Evolutionary conservation across 2,888 invertebrate genomes (phyloP).

Genomic region (Acleris emargana): DNA sequence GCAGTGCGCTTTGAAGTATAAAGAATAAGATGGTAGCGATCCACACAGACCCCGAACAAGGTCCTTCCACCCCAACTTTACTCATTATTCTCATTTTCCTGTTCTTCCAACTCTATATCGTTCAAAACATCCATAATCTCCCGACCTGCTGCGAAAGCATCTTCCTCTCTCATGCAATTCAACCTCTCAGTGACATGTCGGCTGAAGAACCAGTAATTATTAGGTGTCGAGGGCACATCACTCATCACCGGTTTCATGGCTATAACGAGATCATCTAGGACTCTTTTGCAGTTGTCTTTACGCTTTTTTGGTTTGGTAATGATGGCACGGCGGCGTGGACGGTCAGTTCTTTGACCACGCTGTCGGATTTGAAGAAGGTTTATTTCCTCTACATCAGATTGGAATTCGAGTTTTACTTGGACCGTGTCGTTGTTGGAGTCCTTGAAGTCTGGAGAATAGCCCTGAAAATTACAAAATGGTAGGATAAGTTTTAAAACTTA

Average conservation of each 20-base stretch:
- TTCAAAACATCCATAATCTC: slow-evolving; percentile 60
- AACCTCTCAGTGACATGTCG: slow-evolving; percentile 68
- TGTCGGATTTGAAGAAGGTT: slow-evolving; percentile 56
- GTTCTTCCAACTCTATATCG: no score
- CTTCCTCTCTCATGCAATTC: slow-evolving; percentile 60
- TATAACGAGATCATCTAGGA: slow-evolving; percentile 62
- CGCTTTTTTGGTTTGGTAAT: slow-evolving; percentile 41
- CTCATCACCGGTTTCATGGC: slow-evolving; percentile 63
- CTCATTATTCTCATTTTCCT: no score
- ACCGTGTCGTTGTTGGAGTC: slow-evolving; percentile 36
- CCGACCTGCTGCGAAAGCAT: slow-evolving; percentile 60
- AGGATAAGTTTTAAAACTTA: no score
- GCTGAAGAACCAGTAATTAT: slow-evolving; percentile 68
- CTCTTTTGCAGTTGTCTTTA: slow-evolving; percentile 55
- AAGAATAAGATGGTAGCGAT: no score
- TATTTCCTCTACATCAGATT: slow-evolving; percentile 50
- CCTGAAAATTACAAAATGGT: slow-evolving; percentile 42
- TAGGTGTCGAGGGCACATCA: slow-evolving; percentile 37
- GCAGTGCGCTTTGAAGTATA: no score
- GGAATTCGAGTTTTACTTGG: slow-evolving; percentile 57
- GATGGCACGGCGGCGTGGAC: slow-evolving; percentile 54
- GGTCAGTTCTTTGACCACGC: slow-evolving; percentile 59
- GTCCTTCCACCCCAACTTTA: no score
- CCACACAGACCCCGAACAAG: no score
- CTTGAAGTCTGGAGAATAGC: slow-evolving; percentile 40